These are phyloP conservation scores for Lampropteryx suffumata DNA, from an alignment of 2,888 invertebrate species.

Conservation along the genomic window DNA sequence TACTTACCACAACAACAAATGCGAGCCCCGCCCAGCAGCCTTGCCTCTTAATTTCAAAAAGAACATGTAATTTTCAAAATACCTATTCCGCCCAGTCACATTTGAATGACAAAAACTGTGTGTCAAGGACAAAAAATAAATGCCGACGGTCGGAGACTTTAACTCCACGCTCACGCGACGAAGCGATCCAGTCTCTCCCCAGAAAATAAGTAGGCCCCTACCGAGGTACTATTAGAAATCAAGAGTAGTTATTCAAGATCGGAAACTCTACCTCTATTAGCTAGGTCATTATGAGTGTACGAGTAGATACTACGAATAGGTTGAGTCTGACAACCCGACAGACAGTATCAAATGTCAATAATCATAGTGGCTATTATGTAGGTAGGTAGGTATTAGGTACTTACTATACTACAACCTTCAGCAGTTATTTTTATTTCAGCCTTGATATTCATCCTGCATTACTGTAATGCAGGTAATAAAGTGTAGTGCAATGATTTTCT, in stretches of 20 bases:
- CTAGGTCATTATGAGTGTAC: background rate
- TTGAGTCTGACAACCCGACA: background rate
- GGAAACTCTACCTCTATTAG: conserved; percentile 1
- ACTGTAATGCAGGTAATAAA: conserved; percentile 6
- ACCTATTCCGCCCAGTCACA: background rate
- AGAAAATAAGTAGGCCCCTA: too few relatives aligned
- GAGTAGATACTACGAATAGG: too few relatives aligned
- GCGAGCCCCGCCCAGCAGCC: conserved; percentile 22
- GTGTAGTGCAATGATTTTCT: conserved; percentile 6
- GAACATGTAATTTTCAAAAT: conserved; percentile 21
- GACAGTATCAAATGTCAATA: conserved; percentile 12
- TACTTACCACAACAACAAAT: background rate
- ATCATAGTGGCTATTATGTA: background rate
- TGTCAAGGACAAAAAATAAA: background rate
- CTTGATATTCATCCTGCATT: conserved; percentile 1
- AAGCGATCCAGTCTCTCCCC: too few relatives aligned
- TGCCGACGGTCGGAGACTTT: too few relatives aligned
- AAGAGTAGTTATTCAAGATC: background rate
- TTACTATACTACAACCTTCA: conserved; percentile 5
- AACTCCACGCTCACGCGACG: too few relatives aligned
- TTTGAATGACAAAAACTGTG: conserved; percentile 2
- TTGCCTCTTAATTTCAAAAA: conserved; percentile 14
- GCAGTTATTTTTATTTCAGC: conserved; percentile 12
- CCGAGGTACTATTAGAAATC: too few relatives aligned
- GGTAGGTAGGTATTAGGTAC: background rate